Evolutionary conservation across 2,113 vertebrate genomes (phyloP), one percentile per base, ranked within the genome.

Genomic region (Trogon melanurus): DNA sequence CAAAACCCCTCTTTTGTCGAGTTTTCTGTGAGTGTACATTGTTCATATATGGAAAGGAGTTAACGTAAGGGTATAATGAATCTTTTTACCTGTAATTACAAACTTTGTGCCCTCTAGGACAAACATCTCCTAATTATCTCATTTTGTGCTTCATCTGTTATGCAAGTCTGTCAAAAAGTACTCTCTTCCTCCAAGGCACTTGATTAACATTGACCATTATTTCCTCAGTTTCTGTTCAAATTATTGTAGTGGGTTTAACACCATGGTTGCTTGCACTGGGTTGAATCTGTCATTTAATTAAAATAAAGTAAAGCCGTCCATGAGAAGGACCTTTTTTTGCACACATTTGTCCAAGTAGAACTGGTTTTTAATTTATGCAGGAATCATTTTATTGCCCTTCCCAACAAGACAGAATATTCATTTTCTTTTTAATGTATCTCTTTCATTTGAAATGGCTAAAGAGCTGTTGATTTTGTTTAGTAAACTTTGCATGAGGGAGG

Each of bases 121-220:
- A 91, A 97, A 95, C 57, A 94, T 72, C 41, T 96, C 69, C 85
- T 74, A 97, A 56, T 96, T 96, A 93, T 78, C 81, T 97, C 89
- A 36, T 95, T 96, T 96, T 95, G 50, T 95, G 82, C 64, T 95
- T 88, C 85, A 92, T 91, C 73, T 48, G 56, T 97, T 97, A 88
- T 90, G 72, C 61, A 92, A 81, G 27, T 80, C 91, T 93, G 95
- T 96, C 88, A 95, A 64, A 83, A 97, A 96, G 11, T 32, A 5
- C 34, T 65, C 32, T 80, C 17, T 92, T 97, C 94, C 92, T 97
- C 30, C 44, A 85, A 95, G 95, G 94, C 78, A 64, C 90, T 84
- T 95, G 88, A 94, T 95, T 97, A 97, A 89, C 70, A 94, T 73
- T 95, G 97, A 95, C 88, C 91, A 94, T 44, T 71, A 96, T 95